Base-by-base conservation (phyloP, 2,888 invertebrate genomes). In the Ennomos erosarius region DNA sequence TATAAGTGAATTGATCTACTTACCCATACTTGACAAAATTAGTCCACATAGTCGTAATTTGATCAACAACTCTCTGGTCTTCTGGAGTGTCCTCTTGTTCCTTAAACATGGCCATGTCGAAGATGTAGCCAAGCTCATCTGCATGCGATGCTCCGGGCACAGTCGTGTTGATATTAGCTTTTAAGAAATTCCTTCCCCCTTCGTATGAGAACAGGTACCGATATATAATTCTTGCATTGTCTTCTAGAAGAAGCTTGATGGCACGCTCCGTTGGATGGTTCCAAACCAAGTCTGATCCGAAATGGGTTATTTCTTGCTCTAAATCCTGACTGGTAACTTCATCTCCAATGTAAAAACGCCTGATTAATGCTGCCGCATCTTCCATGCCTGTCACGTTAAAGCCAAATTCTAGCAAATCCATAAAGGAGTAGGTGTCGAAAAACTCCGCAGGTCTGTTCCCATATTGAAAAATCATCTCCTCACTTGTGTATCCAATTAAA, bases 171-270 rank as follows among this genome's bases (percentile, higher is more conserved):
- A 53, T 12, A 0, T 42, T 44, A 0, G 55, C 43, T 38, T 77
- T 79, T 0, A 67, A 34, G 9, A 64, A 67, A 51, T 81, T 82
- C 12, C 81, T 73, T 0, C 55, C 69, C 1, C 84, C 82, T 9
- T 63, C 60, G 11, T 79, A 82, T 0, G 75, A 67, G 49, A 84
- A 84, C 8, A 81, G 35, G 44, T 82, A 83, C 26, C 75, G 70
- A 36, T 69, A 82, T 9, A 81, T 54, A 0, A 64, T 55, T 1
- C 62, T 52, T 0, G 68, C 71, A 5, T 68, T 67, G 26, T 64
- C 67, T 8, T 64, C 50, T 5, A 76, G 12, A 46, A 73, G 76
- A 34, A 65, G 70, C 0, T 62, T 58, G 1, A 81, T 48, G 33
- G 67, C 67, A 45, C 74, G 67, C 10, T 78, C 75, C 0, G 66